A percentile compares a stretch with the other conserved stretches of the same genome.
phyloP scores from a whole-genome alignment of 1,140 invertebrate species.

The Ips nitidus region DNA sequence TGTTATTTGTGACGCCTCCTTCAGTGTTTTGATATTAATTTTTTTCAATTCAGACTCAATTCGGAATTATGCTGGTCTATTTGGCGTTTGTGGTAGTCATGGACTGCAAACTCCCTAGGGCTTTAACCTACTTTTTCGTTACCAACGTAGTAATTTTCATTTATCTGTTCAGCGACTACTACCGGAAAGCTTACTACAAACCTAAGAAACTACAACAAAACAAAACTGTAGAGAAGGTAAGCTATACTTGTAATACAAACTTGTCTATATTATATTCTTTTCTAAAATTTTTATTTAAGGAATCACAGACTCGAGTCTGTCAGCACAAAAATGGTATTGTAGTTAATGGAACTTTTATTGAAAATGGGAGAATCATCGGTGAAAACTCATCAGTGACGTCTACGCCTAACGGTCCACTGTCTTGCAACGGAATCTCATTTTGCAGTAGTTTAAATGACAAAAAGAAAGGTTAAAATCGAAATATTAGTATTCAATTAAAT shows the following conservation, averaged over 20 bases:
- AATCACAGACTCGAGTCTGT: neutral
- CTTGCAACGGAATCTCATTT: neutral
- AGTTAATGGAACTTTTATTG: constrained; percentile 12
- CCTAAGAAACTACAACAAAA: neutral
- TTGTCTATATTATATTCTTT: neutral
- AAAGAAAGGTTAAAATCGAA: constrained; percentile 9
- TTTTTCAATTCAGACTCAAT: constrained; percentile 55
- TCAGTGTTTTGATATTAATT: neutral
- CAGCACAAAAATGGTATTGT: constrained; percentile 21
- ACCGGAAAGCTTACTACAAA: constrained; percentile 60
- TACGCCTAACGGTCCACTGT: neutral
- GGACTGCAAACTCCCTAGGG: constrained; percentile 60
- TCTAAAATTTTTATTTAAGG: neutral
- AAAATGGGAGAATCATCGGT: neutral
- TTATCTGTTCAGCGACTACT: constrained; percentile 61
- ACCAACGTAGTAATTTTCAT: constrained; percentile 59
- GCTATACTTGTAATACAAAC: too few relatives aligned
- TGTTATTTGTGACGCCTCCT: constrained; percentile 38
- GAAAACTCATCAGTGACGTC: neutral
- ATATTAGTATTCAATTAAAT: too few relatives aligned
- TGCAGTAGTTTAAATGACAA: constrained; percentile 2
- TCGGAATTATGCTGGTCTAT: constrained; percentile 59
- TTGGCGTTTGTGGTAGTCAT: constrained; percentile 55
- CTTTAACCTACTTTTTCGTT: constrained; percentile 63
- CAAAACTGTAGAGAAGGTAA: neutral